Percentiles rank a stretch among this genome's conserved stretches.
Evolutionary conservation across 30 jellyfish, hydroid and myxozoan species (phyloP).

Genomic region (Aurelia sp.): DNA sequence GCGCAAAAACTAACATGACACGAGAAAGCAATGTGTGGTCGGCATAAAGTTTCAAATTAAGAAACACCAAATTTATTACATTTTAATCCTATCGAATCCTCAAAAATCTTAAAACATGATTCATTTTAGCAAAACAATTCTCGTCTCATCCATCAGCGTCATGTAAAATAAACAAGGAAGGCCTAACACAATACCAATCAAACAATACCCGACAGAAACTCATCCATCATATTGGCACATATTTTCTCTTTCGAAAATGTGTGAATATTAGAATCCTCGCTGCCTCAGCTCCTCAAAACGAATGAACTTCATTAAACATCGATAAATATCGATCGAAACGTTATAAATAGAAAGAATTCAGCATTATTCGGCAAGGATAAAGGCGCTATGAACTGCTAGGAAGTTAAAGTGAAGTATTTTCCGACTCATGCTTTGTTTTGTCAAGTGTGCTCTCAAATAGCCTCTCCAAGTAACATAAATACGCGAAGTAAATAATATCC

Average conservation of each 20-base stretch:
- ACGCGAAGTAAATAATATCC: neutral
- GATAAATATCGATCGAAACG: too few relatives aligned
- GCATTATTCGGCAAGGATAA: too few relatives aligned
- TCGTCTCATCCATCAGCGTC: conserved; percentile 79
- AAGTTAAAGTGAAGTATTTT: too few relatives aligned
- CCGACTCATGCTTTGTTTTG: neutral
- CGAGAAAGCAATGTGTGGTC: too few relatives aligned
- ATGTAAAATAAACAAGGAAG: conserved; percentile 30
- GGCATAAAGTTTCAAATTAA: too few relatives aligned
- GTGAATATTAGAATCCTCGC: neutral
- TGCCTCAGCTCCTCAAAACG: neutral
- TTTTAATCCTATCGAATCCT: neutral
- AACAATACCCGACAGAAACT: conserved; percentile 66
- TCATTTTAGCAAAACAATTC: conserved; percentile 2
- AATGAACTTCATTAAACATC: too few relatives aligned
- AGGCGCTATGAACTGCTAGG: too few relatives aligned
- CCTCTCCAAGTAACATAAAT: neutral
- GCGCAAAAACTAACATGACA: too few relatives aligned
- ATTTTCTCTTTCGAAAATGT: conserved; percentile 19
- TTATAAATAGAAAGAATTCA: too few relatives aligned
- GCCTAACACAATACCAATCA: conserved; percentile 10
- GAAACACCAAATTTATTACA: too few relatives aligned
- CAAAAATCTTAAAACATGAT: conserved; percentile 5
- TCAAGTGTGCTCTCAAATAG: neutral
- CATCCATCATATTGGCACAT: conserved; percentile 52